Evolutionary conservation across 1,140 invertebrate genomes (phyloP), one percentile per base, ranked within the genome.

Genomic region (Dreissena polymorpha): DNA sequence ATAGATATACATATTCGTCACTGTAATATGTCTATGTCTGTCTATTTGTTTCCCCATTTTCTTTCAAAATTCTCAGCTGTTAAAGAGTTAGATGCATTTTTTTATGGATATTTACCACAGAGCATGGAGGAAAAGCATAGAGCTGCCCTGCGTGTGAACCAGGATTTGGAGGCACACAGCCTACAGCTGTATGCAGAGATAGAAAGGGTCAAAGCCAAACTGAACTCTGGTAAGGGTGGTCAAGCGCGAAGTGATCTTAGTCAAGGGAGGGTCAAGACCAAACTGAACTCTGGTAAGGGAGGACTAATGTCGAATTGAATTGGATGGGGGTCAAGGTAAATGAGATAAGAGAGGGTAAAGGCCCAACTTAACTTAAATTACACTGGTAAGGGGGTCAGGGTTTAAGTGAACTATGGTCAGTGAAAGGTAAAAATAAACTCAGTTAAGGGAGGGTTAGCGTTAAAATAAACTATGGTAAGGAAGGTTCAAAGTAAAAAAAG

Each of bases 61-160:
- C 23, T 57, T 63, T 27, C 29, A 6, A 29, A 5, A 60, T 39
- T 63, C 14, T 16, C n/a, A 49, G 64, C 18, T 39, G 13, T 0
- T 50, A 12, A 13, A n/a, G 0, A 0, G 10, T 12, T 57, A 39
- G 21, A 16, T 18, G 23, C 16, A 51, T 23, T 1, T 18, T n/a
- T 12, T 65, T 16, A 69, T 49, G 16, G 72, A 16, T 68, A 65
- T 82, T 18, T 80, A 5, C 72, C 78, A 18, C 55, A 91, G 90
- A 85, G 88, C 72, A 74, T 90, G n/a, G 86, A 91, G 68, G 88
- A 90, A 18, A 90, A 89, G 39, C 89, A 89, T 71, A 21, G 78
- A 55, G 76, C 84, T n/a, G 73, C 88, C 57, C 25, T 89, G 13
- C 86, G 86, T 57, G 86, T 90, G 21, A 89, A 88, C 85, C 88